phyloP scores from a whole-genome alignment of 23 tunicate species.

The Phallusia fumigata region DNA sequence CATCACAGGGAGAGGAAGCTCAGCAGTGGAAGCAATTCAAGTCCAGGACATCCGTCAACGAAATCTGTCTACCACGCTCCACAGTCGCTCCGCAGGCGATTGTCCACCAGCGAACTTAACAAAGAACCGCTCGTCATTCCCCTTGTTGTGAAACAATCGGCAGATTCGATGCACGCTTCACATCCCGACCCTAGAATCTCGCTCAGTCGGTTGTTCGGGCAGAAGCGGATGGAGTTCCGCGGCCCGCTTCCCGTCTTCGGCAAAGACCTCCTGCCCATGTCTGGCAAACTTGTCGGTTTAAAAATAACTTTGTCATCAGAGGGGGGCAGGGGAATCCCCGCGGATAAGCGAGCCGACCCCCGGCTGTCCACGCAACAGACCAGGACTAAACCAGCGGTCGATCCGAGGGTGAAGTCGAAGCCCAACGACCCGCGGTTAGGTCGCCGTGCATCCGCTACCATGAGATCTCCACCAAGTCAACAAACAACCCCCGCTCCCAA shows the following conservation, averaged over 20 bases:
- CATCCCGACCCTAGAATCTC: conserved; percentile 88
- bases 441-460: conserved; percentile 25
- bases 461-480: conserved; percentile 26
- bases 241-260: conserved; percentile 54
- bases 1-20: conserved; percentile 16
- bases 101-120: conserved; percentile 69
- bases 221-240: conserved; percentile 32
- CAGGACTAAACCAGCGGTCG: conserved; percentile 1
- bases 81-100: conserved; percentile 47
- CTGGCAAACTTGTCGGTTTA: conserved; percentile 55
- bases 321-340: not conserved
- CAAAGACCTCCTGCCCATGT: conserved; percentile 59
- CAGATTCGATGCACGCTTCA: conserved; percentile 45
- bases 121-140: conserved; percentile 86
- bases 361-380: conserved; percentile 20
- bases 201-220: conserved; percentile 68
- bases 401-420: conserved; percentile 54
- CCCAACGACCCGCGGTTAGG: conserved; percentile 80
- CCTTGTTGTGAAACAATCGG: conserved; percentile 63
- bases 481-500: conserved; percentile 14
- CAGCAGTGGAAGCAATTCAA: conserved; percentile 37
- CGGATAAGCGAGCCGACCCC: conserved; percentile 43
- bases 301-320: conserved; percentile 69
- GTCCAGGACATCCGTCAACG: not conserved
- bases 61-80: conserved; percentile 1